phyloP scores from a whole-genome alignment of 2,888 invertebrate genomes.

The Imbricaverruca yamaguchii region DNA sequence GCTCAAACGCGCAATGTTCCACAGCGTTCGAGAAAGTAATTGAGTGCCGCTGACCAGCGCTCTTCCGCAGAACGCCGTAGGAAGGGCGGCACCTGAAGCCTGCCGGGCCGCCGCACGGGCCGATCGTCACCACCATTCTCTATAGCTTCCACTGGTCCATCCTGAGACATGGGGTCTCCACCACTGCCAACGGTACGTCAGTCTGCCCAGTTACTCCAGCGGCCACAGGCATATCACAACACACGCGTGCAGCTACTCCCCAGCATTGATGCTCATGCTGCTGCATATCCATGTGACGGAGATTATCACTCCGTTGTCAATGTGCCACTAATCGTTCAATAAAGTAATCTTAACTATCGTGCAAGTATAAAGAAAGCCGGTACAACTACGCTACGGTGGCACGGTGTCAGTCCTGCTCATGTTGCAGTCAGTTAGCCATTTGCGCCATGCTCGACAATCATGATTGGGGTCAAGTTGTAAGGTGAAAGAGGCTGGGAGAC shows the following conservation, averaged over 20 bases:
- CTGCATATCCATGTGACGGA: background rate
- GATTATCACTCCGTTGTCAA: background rate
- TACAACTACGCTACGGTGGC: too few species aligned
- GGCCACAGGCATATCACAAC: background rate
- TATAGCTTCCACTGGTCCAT: constrained; percentile 10
- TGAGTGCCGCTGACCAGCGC: too few species aligned
- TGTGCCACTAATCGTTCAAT: background rate
- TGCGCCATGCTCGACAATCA: too few species aligned
- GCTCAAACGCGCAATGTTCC: too few species aligned
- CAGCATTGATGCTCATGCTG: too few species aligned
- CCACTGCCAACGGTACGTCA: background rate
- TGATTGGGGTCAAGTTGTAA: too few species aligned
- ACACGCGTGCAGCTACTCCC: too few species aligned
- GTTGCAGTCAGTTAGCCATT: too few species aligned
- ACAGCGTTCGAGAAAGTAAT: too few species aligned
- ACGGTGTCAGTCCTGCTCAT: too few species aligned
- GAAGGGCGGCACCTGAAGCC: background rate
- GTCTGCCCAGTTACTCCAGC: background rate
- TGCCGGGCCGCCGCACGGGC: background rate
- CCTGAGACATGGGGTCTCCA: background rate
- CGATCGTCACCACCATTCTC: background rate
- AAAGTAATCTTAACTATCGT: background rate
- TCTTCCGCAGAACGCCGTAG: background rate
- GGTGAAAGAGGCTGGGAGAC: too few species aligned
- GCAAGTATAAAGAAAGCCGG: background rate